Base-by-base conservation (phyloP, 64 coral and sea anemone species). In the Montipora cactus region DNA sequence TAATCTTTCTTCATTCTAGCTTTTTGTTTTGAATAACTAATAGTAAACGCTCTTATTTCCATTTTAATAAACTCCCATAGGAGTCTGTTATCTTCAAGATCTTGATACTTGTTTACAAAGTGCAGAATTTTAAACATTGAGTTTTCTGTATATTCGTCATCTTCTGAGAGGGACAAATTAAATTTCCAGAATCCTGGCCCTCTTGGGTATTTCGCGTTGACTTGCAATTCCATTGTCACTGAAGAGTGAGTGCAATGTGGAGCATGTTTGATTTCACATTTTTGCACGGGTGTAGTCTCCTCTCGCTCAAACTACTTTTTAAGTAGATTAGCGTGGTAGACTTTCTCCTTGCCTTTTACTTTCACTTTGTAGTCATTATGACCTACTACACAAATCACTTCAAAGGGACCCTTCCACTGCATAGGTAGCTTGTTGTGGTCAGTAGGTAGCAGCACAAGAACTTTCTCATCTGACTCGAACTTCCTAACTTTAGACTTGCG, bases 161-260 rank as follows among this genome's bases (percentile, higher is more conserved):
- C 50, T 23, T 66, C 28, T 23, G 48, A 44, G 12, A 87, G 25
- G 23, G 85, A 88, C 46, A 5, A 74, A 28, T 74, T 74, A 22
- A 74, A 74, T 74, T 74, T 74, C 70, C 70, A 74, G 21, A 74
- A 74, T 22, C 70, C 70, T 5, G 70, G 70, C 28, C 70, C 70
- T 28, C 70, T 74, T 7, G 70, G 70, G 9, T 21, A n/a, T 74
- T 74, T 21, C 14, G 21, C 70, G 8, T 74, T 22, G 7, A 28
- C 28, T 22, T 74, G 19, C 7, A 74, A 28, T n/a, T 22, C 70
- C 70, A 74, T 5, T 22, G 21, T 23, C 19, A 74, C 70, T 74
- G 19, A 74, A n/a, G 70, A 74, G 19, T 74, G 70, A 74, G 21
- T 23, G 28, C 70, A 74, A 28, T 74, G 70, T 18, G 12, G 5